phyloP scores from a whole-genome alignment of 2,797 vertebrate genomes.

The Mormyrops attenuatus region DNA sequence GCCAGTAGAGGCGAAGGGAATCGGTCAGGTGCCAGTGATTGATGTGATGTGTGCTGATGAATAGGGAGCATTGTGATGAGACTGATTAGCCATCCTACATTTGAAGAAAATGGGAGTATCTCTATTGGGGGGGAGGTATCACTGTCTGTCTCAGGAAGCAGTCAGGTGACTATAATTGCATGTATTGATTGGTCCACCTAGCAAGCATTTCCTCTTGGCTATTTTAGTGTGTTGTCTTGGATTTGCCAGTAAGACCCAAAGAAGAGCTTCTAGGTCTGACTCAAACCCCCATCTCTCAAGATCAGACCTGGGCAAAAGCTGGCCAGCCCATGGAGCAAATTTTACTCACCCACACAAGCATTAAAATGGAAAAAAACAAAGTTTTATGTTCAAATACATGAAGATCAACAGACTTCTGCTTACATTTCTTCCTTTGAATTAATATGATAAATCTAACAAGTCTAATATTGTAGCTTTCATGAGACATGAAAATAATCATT shows the following conservation, averaged over 20 bases:
- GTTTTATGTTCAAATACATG: background rate
- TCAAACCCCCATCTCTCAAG: background rate
- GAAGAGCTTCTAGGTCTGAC: background rate
- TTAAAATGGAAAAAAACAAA: background rate
- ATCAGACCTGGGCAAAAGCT: background rate
- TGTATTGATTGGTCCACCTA: background rate
- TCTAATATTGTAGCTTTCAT: background rate
- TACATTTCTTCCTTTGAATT: background rate
- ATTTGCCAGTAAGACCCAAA: background rate
- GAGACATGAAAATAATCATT: background rate
- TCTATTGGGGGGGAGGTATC: background rate
- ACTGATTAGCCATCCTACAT: background rate
- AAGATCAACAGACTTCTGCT: background rate
- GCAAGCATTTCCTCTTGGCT: background rate
- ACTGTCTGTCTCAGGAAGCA: background rate
- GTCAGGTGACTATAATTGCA: background rate
- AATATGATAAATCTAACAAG: background rate
- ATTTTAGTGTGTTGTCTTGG: background rate
- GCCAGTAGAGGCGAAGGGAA: background rate
- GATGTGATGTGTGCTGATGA: background rate
- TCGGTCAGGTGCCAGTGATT: background rate
- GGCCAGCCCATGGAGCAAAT: background rate
- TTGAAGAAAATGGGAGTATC: background rate
- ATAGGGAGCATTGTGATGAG: background rate
- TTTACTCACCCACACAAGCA: background rate